phyloP scores from a whole-genome alignment of 2,113 vertebrate species.

The Scytalopus superciliaris region DNA sequence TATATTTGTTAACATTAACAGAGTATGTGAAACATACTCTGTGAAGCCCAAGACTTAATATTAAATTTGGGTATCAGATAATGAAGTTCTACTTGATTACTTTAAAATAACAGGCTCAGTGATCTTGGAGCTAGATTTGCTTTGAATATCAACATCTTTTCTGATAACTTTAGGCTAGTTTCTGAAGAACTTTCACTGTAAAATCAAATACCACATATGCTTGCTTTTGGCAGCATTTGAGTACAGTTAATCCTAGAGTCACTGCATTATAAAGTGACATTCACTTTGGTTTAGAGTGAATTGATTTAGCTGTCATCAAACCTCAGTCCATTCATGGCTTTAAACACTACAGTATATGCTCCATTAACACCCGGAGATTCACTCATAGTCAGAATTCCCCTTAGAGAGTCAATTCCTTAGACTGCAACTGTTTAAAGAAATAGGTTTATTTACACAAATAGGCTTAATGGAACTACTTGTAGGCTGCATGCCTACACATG shows the following conservation, averaged over 20 bases:
- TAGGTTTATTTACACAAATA: neutral
- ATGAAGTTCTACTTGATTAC: neutral
- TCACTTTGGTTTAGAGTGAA: neutral
- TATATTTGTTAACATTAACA: neutral
- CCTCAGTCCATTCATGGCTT: neutral
- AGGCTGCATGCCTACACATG: fast-evolving
- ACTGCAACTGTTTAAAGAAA: neutral
- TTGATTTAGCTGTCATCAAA: neutral
- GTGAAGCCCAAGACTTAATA: neutral
- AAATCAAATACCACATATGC: neutral
- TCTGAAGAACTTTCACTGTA: neutral
- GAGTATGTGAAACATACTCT: neutral
- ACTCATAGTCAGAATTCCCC: neutral
- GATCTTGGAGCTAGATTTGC: neutral
- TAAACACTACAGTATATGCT: neutral
- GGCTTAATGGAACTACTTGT: neutral
- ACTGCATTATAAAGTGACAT: neutral
- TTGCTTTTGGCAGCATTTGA: neutral
- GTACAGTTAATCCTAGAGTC: neutral
- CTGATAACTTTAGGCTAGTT: neutral
- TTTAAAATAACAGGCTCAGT: neutral
- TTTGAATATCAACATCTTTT: neutral
- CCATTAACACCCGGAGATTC: neutral
- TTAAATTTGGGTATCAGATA: neutral
- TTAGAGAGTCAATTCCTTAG: neutral